phyloP scores from a whole-genome alignment of 2,888 invertebrate species.

The Platerodrilus igneus region DNA sequence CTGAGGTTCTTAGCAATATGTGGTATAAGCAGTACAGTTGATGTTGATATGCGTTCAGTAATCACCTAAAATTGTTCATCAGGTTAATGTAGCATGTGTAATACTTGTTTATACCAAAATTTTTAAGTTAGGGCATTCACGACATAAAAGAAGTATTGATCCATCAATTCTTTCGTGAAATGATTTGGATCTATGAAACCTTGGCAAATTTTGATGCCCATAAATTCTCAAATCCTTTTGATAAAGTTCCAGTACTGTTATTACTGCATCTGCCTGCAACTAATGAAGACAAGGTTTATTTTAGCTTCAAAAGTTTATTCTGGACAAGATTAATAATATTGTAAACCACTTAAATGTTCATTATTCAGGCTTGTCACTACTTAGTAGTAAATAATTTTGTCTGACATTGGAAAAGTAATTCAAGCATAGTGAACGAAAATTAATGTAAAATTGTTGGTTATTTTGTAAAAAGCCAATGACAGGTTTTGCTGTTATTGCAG shows the following conservation, averaged over 20 bases:
- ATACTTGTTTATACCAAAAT: slow-evolving; percentile 54
- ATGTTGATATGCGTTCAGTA: slow-evolving; percentile 72
- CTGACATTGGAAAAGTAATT: no score
- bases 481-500: no score
- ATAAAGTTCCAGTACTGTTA: slow-evolving; percentile 60
- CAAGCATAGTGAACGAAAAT: no score
- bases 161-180: slow-evolving; percentile 70
- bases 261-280: slow-evolving; percentile 51
- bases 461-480: no score
- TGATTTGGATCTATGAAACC: slow-evolving; percentile 60
- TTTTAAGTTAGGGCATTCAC: slow-evolving; percentile 62
- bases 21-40: slow-evolving; percentile 68
- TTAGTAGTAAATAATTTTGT: no score
- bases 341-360: no score
- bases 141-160: slow-evolving; percentile 59
- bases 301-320: no score
- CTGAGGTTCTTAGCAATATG: slow-evolving; percentile 59
- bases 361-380: no score
- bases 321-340: no score
- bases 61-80: slow-evolving; percentile 52
- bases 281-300: no score
- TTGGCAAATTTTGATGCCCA: slow-evolving; percentile 64
- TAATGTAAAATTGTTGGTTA: no score
- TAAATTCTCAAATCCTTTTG: slow-evolving; percentile 59
- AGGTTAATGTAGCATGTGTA: background rate